These are phyloP conservation scores for Odontomyia ornata DNA, from an alignment of 2,888 invertebrate genomes.

Conservation along the genomic window DNA sequence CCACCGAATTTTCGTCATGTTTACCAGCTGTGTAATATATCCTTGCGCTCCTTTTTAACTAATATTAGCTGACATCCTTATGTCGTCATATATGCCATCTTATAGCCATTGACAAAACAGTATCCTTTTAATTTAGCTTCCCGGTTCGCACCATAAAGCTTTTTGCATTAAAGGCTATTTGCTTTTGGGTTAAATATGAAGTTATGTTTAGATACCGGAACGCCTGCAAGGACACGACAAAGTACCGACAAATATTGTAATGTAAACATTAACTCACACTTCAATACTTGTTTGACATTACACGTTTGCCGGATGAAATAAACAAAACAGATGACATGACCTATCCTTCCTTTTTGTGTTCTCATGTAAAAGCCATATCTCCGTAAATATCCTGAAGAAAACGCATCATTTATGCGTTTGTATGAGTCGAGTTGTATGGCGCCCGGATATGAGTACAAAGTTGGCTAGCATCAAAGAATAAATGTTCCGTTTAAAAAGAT, in stretches of 20 bases:
- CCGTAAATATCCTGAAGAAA: neutral
- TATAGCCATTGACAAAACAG: neutral
- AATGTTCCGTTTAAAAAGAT: too few species aligned
- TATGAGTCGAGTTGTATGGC: too few species aligned
- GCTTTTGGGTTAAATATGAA: slow-evolving; percentile 18
- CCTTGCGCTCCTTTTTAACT: neutral
- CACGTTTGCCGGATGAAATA: too few species aligned
- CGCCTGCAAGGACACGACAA: neutral
- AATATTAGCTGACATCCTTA: neutral
- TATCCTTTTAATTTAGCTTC: slow-evolving; percentile 1
- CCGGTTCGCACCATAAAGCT: neutral
- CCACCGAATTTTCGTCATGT: neutral
- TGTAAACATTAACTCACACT: too few species aligned
- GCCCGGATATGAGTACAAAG: too few species aligned
- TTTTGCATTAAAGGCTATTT: slow-evolving; percentile 13
- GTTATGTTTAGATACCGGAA: neutral
- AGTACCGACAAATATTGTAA: too few species aligned
- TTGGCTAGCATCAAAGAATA: too few species aligned
- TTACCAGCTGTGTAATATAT: neutral
- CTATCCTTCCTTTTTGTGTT: neutral
- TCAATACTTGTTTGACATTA: too few species aligned
- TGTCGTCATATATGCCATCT: neutral
- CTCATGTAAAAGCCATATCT: neutral
- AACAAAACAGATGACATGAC: neutral
- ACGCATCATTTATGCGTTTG: too few species aligned